Percentiles rank a stretch among this genome's conserved stretches.
Conservation (phyloP, 2,113 vertebrate genomes). For the Chionis minor region DNA sequence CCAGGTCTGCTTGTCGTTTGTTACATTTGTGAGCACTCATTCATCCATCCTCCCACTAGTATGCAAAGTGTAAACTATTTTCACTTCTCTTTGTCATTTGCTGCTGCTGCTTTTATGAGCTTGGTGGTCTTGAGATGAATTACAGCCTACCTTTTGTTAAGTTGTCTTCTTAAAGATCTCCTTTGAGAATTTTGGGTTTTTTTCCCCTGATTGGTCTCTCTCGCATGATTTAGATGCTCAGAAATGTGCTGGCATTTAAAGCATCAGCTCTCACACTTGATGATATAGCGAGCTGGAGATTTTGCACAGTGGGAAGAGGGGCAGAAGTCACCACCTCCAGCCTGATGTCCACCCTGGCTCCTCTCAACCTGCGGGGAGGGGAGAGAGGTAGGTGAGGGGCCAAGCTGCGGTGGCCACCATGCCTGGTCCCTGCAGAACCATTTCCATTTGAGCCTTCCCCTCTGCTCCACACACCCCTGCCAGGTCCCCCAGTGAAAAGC, state of each 20-base stretch:
- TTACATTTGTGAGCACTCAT: not conserved
- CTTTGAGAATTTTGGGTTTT: not conserved
- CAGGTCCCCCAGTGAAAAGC: not conserved
- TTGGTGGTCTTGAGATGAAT: fast-evolving
- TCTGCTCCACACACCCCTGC: too few relatives aligned
- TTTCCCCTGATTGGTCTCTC: not conserved
- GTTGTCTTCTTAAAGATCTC: not conserved
- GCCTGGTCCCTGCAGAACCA: not conserved
- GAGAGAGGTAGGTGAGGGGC: not conserved
- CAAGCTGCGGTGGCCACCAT: not conserved
- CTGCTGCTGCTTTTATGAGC: not conserved
- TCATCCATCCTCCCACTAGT: not conserved
- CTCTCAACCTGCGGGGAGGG: not conserved
- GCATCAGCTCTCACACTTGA: not conserved
- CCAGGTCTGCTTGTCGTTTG: not conserved
- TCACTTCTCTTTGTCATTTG: not conserved
- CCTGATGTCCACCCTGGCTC: not conserved
- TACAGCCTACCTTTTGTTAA: not conserved
- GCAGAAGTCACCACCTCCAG: not conserved
- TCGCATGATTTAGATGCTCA: fast-evolving
- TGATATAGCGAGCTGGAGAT: fast-evolving
- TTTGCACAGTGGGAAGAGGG: not conserved
- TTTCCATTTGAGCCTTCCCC: not conserved
- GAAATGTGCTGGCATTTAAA: not conserved
- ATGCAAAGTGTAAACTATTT: not conserved